A percentile compares a stretch with the other conserved stretches of the same genome.
phyloP scores from a whole-genome alignment of 1,140 invertebrate species.

The Thaumatotibia leucotreta region DNA sequence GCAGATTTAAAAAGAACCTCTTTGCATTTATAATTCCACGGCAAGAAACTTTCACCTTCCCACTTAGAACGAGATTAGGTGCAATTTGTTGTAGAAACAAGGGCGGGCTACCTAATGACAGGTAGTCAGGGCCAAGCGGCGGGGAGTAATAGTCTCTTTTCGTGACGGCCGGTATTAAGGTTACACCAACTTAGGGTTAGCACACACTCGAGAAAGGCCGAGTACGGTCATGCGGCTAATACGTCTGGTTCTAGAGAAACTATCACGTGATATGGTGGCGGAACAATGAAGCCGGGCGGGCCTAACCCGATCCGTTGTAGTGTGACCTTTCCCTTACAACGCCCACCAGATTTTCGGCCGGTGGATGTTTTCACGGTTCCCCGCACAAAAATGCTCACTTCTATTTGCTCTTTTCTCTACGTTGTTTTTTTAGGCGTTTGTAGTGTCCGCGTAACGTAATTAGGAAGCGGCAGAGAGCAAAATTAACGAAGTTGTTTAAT shows the following conservation, averaged over 20 bases:
- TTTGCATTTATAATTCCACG: background rate
- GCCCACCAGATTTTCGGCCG: slow-evolving; percentile 1
- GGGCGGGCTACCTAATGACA: slow-evolving; percentile 36
- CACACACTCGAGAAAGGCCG: too few relatives aligned
- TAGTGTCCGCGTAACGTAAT: slow-evolving; percentile 1
- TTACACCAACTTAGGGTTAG: slow-evolving; percentile 32
- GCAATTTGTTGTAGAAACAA: slow-evolving; percentile 30
- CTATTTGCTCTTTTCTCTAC: background rate
- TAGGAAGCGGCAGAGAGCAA: slow-evolving; percentile 6
- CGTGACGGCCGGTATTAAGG: slow-evolving; percentile 48
- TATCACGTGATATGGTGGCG: too few relatives aligned
- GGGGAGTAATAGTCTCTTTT: slow-evolving; percentile 43
- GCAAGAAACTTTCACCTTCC: background rate
- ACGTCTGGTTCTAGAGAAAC: too few relatives aligned
- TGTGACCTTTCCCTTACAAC: too few relatives aligned
- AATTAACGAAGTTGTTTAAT: slow-evolving; percentile 13
- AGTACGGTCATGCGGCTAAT: too few relatives aligned
- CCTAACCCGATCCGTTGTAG: too few relatives aligned
- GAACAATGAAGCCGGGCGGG: too few relatives aligned
- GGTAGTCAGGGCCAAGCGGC: slow-evolving; percentile 26
- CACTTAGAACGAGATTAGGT: slow-evolving; percentile 16
- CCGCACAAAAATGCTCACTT: slow-evolving; percentile 1
- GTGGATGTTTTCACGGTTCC: background rate
- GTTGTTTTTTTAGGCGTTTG: slow-evolving; percentile 1
- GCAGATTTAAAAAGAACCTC: background rate